Evolutionary conservation across 1,140 invertebrate genomes (phyloP).

Genomic region (Zaprionus taronus): DNA sequence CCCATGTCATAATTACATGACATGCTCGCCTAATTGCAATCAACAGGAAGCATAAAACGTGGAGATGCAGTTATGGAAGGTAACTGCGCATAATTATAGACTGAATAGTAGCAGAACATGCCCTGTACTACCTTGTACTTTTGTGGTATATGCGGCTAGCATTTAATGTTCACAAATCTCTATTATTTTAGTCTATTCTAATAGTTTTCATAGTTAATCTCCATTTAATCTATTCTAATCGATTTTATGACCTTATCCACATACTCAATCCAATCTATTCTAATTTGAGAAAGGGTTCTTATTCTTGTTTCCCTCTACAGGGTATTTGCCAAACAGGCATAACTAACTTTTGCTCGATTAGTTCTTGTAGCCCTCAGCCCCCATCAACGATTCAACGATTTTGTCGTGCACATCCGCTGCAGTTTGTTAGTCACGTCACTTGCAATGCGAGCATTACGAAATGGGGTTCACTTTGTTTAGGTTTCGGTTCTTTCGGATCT

Average conservation of each 20-base stretch:
- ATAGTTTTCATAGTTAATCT: too few species aligned
- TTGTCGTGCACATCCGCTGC: constrained; percentile 56
- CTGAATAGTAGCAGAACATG: constrained; percentile 22
- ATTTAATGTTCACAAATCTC: neutral
- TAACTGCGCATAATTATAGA: constrained; percentile 51
- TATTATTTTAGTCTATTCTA: too few species aligned
- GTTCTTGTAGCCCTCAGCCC: neutral
- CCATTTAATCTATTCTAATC: too few species aligned
- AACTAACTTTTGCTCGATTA: neutral
- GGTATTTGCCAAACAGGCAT: neutral
- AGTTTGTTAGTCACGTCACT: constrained; percentile 34
- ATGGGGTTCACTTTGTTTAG: constrained; percentile 22
- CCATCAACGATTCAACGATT: constrained; percentile 28
- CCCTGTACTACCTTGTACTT: neutral
- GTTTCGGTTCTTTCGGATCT: constrained; percentile 11
- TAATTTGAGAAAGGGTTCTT: too few species aligned
- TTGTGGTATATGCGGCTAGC: neutral
- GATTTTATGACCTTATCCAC: too few species aligned
- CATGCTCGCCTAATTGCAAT: constrained; percentile 62
- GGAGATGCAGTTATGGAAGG: constrained; percentile 38
- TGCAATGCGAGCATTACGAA: constrained; percentile 14
- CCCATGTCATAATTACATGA: constrained; percentile 61
- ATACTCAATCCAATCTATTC: too few species aligned
- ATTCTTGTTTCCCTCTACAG: neutral
- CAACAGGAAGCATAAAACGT: constrained; percentile 59